Evolutionary conservation across 2,113 vertebrate genomes (phyloP).

Genomic region (Noctilio leporinus): DNA sequence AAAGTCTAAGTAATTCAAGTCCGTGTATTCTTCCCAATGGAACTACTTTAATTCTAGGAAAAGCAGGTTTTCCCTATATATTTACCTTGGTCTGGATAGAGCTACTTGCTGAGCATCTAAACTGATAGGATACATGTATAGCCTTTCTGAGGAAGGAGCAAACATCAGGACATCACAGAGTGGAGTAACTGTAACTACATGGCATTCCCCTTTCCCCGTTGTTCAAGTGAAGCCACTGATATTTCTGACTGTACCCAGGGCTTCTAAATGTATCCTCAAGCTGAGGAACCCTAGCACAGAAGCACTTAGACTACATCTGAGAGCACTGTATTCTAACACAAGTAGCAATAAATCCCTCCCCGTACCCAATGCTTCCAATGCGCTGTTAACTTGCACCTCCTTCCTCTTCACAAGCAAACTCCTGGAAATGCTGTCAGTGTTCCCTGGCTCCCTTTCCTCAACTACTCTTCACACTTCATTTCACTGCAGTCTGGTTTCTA

Average conservation of each 20-base stretch:
- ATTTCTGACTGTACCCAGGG: not conserved
- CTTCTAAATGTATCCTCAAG: not conserved
- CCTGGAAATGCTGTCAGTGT: not conserved
- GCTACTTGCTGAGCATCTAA: not conserved
- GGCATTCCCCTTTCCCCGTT: not conserved
- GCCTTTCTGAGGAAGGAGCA: not conserved
- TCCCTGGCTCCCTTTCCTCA: slow-evolving; percentile 8
- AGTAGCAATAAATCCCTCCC: not conserved
- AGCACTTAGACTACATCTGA: not conserved
- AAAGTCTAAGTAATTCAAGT: not conserved
- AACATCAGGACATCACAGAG: not conserved
- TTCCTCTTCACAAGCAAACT: not conserved
- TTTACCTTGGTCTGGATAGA: not conserved
- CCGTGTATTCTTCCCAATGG: not conserved
- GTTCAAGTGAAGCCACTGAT: not conserved
- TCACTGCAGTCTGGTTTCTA: not conserved
- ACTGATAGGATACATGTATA: not conserved
- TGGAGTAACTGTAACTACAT: not conserved
- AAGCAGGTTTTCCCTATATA: not conserved
- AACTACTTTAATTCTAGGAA: not conserved
- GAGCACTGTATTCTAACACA: not conserved
- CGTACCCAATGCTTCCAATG: not conserved
- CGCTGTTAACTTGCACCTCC: not conserved
- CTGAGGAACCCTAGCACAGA: not conserved
- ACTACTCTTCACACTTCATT: not conserved